A percentile compares a stretch with the other conserved stretches of the same genome.
These are phyloP conservation scores for Ovis aries DNA, from an alignment of 2,113 vertebrate species.

Conservation along the genomic window DNA sequence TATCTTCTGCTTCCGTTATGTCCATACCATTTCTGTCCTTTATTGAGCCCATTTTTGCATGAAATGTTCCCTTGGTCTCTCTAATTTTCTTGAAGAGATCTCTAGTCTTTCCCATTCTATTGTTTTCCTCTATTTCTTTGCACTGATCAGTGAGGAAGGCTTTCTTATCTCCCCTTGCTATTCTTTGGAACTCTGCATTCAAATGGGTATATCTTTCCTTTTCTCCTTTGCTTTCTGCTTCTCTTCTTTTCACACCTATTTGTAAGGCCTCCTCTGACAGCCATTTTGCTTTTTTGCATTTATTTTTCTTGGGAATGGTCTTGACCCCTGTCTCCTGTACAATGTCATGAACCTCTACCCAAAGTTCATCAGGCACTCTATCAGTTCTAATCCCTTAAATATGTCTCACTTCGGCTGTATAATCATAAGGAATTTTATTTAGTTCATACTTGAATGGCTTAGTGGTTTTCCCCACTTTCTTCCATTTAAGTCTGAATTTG, in stretches of 20 bases:
- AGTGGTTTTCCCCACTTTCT: not conserved
- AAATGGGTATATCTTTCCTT: not conserved
- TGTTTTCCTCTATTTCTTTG: not conserved
- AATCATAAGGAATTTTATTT: not conserved
- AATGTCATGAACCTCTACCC: not conserved
- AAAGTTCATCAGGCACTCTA: not conserved
- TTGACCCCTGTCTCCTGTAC: not conserved
- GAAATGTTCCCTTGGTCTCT: not conserved
- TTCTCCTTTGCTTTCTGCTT: not conserved
- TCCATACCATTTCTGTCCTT: not conserved
- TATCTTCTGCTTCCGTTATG: not conserved
- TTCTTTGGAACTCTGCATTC: not conserved
- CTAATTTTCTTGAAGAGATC: not conserved
- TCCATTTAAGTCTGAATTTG: not conserved
- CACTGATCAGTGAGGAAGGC: not conserved
- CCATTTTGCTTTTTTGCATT: not conserved
- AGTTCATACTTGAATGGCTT: not conserved
- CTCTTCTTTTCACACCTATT: not conserved
- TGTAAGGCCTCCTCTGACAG: not conserved
- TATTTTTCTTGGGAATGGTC: not conserved
- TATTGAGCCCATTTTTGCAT: not conserved
- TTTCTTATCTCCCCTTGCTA: not conserved
- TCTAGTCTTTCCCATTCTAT: not conserved
- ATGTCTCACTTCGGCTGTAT: not conserved
- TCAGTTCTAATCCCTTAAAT: not conserved